These are phyloP conservation scores for Melanchra persicariae DNA, from an alignment of 2,888 invertebrate species.

Conservation along the genomic window DNA sequence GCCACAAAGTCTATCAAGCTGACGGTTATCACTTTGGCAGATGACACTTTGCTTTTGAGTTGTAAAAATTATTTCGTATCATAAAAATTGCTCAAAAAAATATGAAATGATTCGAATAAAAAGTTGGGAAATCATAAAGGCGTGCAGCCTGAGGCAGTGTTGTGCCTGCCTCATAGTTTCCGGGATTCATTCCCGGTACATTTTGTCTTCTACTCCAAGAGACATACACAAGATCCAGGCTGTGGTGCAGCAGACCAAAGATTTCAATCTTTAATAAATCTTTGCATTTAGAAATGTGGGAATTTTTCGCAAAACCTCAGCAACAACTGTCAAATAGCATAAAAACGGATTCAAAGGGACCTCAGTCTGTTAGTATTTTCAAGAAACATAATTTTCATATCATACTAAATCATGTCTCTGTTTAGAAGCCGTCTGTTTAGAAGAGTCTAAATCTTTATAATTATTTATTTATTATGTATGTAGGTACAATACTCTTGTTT, in stretches of 20 bases:
- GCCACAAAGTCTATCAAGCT: too few relatives aligned
- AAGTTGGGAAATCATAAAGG: slow-evolving; percentile 55
- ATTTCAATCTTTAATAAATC: background rate
- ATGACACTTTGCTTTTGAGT: slow-evolving; percentile 10
- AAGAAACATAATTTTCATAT: background rate
- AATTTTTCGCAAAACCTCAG: background rate
- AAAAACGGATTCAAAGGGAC: too few relatives aligned
- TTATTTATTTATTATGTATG: too few relatives aligned
- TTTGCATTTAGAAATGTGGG: background rate
- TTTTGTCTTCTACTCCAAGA: slow-evolving; percentile 19
- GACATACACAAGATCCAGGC: slow-evolving; percentile 4
- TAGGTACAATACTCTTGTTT: too few relatives aligned
- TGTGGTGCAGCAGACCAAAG: background rate
- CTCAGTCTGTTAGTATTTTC: background rate
- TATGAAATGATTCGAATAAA: slow-evolving; percentile 46
- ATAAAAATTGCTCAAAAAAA: slow-evolving; percentile 8
- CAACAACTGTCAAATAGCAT: background rate
- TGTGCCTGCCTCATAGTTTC: slow-evolving; percentile 51
- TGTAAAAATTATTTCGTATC: slow-evolving; percentile 34
- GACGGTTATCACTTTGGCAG: background rate
- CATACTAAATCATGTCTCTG: background rate
- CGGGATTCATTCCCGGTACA: slow-evolving; percentile 50
- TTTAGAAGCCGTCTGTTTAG: background rate
- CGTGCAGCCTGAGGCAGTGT: slow-evolving; percentile 45
- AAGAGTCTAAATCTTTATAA: background rate